Evolutionary conservation across 2,113 vertebrate species (phyloP).

Genomic region (Ovis canadensis): DNA sequence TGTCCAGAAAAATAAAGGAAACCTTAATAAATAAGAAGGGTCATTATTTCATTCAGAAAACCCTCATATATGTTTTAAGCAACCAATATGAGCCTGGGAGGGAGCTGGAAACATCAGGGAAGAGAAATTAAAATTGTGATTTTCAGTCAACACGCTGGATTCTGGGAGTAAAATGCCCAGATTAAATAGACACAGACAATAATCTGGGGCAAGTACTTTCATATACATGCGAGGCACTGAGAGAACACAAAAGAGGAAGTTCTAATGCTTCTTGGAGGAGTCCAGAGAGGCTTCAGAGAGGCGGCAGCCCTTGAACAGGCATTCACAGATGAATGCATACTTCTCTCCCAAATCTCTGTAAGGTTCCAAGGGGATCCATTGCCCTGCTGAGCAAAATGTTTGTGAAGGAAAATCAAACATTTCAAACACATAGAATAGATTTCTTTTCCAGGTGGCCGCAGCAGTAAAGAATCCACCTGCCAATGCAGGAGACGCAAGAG

Average conservation of each 20-base stretch:
- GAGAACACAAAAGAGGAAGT: neutral
- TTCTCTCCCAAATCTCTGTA: neutral
- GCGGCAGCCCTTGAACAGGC: neutral
- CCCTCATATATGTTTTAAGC: neutral
- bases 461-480: neutral
- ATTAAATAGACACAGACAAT: neutral
- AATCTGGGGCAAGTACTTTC: neutral
- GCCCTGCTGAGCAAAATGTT: neutral
- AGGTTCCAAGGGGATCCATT: neutral
- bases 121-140: neutral
- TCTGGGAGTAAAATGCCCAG: neutral
- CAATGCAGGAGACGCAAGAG: neutral
- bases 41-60: neutral
- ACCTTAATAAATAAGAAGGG: neutral
- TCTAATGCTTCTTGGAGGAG: neutral
- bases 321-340: neutral
- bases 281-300: neutral
- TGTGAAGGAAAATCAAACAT: neutral
- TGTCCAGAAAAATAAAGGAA: neutral
- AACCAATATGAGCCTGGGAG: neutral
- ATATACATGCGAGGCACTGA: neutral
- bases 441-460: neutral
- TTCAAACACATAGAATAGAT: neutral
- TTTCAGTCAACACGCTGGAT: neutral
- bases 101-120: neutral